phyloP scores from a whole-genome alignment of 2,797 vertebrate genomes.

The Liparis tanakae region DNA sequence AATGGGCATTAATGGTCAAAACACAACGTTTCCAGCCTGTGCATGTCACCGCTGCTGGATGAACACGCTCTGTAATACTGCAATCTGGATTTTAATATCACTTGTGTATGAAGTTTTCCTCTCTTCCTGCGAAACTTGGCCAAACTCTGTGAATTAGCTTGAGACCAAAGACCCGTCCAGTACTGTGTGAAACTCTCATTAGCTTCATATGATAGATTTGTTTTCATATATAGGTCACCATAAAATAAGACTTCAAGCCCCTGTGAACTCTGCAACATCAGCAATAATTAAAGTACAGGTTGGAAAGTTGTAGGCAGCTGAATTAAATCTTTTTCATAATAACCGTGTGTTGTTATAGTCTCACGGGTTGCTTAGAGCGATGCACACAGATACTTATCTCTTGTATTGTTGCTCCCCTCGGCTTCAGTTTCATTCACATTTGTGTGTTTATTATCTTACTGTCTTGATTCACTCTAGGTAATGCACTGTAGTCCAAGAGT shows the following conservation, averaged over 20 bases:
- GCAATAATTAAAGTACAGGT: background rate
- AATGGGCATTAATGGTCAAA: constrained; percentile 50
- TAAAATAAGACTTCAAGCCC: background rate
- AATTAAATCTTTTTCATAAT: background rate
- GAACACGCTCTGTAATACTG: background rate
- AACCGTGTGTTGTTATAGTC: background rate
- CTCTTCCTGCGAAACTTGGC: background rate
- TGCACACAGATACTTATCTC: background rate
- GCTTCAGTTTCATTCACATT: background rate
- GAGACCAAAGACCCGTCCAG: background rate
- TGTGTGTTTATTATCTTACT: background rate
- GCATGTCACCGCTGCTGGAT: background rate
- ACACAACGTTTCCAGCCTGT: constrained; percentile 56
- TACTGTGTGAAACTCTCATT: background rate
- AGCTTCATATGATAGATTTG: background rate
- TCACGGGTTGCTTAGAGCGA: background rate
- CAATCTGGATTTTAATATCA: background rate
- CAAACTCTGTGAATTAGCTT: background rate
- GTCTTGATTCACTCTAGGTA: background rate
- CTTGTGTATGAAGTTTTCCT: background rate
- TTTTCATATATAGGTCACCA: background rate
- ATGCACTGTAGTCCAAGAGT: background rate
- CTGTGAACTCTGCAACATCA: background rate
- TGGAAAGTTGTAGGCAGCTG: background rate
- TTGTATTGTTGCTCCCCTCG: background rate